These are phyloP conservation scores for Tachyglossus aculeatus DNA, from an alignment of 2,797 vertebrate genomes.

Conservation along the genomic window DNA sequence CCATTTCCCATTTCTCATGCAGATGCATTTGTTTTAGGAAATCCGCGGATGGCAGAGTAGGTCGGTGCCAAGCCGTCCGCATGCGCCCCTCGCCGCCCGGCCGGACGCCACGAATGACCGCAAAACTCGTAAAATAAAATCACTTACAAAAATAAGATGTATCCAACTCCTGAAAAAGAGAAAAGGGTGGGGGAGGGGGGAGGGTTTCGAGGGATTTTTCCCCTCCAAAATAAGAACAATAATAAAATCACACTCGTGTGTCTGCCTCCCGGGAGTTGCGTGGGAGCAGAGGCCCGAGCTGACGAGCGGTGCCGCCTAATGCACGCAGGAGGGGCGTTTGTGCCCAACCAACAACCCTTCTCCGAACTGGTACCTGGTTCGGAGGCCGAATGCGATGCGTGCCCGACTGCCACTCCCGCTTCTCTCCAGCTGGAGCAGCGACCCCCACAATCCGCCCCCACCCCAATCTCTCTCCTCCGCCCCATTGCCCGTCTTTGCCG, in stretches of 20 bases:
- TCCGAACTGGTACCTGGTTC: too few relatives aligned
- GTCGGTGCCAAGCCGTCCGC: background rate
- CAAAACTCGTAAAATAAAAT: slow-evolving; percentile 44
- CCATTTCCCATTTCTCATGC: slow-evolving; percentile 3
- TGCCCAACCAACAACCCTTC: slow-evolving; percentile 82
- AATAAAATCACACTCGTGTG: slow-evolving; percentile 25
- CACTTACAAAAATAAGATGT: slow-evolving; percentile 23
- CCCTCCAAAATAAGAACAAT: background rate
- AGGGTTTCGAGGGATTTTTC: background rate
- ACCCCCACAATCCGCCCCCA: background rate
- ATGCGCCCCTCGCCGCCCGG: background rate
- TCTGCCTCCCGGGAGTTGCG: slow-evolving; percentile 84
- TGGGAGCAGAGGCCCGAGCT: slow-evolving; percentile 88
- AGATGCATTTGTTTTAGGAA: background rate
- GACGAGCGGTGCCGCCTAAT: slow-evolving; percentile 88
- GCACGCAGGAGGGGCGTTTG: slow-evolving; percentile 86
- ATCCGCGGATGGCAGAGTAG: background rate
- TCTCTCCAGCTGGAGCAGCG: background rate
- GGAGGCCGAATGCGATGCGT: slow-evolving; percentile 52
- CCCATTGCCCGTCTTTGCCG: background rate
- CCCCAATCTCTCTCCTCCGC: background rate
- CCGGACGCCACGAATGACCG: background rate
- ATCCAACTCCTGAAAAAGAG: slow-evolving; percentile 38
- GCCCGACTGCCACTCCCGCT: background rate
- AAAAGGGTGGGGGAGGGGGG: slow-evolving; percentile 44